Evolutionary conservation across 2,113 vertebrate species (phyloP), one percentile per base, ranked within the genome.

Genomic region (Cyanoliseus patagonus): DNA sequence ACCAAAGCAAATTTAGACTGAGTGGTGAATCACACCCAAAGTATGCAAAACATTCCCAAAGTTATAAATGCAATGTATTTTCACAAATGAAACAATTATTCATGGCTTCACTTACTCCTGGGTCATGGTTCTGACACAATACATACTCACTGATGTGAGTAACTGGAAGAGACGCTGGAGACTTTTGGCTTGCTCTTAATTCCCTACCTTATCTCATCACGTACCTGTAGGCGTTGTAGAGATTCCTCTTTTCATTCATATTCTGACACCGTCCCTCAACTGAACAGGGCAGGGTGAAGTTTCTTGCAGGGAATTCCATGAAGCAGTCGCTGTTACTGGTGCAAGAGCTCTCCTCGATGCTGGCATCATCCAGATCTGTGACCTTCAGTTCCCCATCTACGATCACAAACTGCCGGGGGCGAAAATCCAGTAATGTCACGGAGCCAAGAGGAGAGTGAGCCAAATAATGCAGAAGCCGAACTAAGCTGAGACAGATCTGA

Each of bases 201-300:
- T 92, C 39, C 33, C 30, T 42, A 19, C 10, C 31, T 74, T 49
- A 72, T 53, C 17, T 8, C 0, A 82, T 8, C 18, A 53, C 4
- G 8, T 86, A 99, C 99, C 99, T 98, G 98, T 99, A 99, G 64
- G 99, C 99, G 1, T 99, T 99, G 97, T 99, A 99, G 84, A 99
- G 98, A 96, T 99, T 99, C 86, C 99, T 98, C 96, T 99, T 99
- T 93, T 99, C 99, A 0, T 99, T 99, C 97, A 99, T 98, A 84
- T 62, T 98, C 89, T 98, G 97, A n/a, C 99, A 99, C 94, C 97
- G 98, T 37, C 98, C 98, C 55, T 98, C 98, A 77, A 98, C 97
- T 0, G 97, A 98, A 96, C 98, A 99, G 52, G 98, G 97, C 64
- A 99, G 97, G 49, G 98, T 99, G 95, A 99, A 99, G 97, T 99